These are phyloP conservation scores for Dryobates pubescens DNA, from an alignment of 2,797 vertebrate species.

Conservation along the genomic window DNA sequence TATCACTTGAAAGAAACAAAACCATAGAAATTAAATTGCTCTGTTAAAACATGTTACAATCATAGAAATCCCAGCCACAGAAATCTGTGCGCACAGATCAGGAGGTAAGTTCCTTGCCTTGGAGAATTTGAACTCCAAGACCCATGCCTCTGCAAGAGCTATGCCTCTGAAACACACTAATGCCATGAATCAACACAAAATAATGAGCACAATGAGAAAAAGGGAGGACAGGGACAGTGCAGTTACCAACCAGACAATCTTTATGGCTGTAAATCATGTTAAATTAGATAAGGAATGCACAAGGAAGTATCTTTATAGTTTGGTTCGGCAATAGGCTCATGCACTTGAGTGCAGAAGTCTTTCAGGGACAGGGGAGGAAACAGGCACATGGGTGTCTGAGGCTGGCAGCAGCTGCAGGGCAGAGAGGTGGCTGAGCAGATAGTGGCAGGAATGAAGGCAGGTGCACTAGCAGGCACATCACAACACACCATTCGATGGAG, in stretches of 20 bases:
- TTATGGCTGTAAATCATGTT: not conserved
- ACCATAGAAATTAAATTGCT: not conserved
- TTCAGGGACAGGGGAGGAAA: not conserved
- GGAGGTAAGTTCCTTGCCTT: not conserved
- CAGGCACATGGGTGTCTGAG: not conserved
- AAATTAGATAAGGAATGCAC: not conserved
- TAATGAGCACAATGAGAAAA: not conserved
- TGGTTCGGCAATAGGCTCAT: not conserved
- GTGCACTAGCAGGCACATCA: not conserved
- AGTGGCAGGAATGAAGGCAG: not conserved
- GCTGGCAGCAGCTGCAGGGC: not conserved
- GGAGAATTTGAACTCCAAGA: not conserved
- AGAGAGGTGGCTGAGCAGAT: not conserved
- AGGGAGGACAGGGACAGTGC: not conserved
- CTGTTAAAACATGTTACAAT: not conserved
- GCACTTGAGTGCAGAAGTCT: fast-evolving
- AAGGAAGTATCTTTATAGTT: not conserved
- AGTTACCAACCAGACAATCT: not conserved
- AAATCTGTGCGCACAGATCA: not conserved
- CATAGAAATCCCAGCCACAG: not conserved
- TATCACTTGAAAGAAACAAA: not conserved
- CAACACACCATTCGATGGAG: fast-evolving
- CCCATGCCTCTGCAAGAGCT: not conserved
- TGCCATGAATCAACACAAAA: not conserved
- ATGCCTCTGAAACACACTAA: not conserved